These are phyloP conservation scores for Chloroceryle inda DNA, from an alignment of 2,797 vertebrate species.

Conservation along the genomic window DNA sequence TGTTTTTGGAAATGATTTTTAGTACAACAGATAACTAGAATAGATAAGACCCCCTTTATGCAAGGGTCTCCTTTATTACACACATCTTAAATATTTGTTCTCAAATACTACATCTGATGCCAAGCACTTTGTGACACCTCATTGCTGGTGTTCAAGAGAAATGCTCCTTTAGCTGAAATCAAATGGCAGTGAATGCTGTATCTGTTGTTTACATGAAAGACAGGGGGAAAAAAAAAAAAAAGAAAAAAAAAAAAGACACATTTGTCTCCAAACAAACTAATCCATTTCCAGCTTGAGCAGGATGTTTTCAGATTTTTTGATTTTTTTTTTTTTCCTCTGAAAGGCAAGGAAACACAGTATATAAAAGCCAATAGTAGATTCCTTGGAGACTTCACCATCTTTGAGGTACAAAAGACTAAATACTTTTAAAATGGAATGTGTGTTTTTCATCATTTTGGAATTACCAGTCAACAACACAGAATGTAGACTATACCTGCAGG, in stretches of 20 bases:
- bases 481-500: neutral
- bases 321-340: neutral
- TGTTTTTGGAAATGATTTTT: neutral
- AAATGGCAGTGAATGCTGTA: fast-evolving
- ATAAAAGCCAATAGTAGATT: neutral
- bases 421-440: neutral
- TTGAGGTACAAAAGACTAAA: neutral
- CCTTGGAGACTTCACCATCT: neutral
- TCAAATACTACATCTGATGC: neutral
- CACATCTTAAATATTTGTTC: constrained; percentile 24
- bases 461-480: neutral
- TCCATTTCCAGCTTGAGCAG: neutral
- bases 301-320: neutral
- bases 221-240: neutral
- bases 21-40: neutral
- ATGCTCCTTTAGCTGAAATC: neutral
- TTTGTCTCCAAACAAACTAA: neutral
- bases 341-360: neutral
- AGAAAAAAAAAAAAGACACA: no score
- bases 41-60: constrained; percentile 12
- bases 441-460: neutral
- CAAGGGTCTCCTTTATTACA: constrained; percentile 18
- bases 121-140: neutral
- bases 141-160: neutral
- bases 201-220: neutral